Conservation (phyloP, 2,797 vertebrate genomes). For the Gobio occitaniae region DNA sequence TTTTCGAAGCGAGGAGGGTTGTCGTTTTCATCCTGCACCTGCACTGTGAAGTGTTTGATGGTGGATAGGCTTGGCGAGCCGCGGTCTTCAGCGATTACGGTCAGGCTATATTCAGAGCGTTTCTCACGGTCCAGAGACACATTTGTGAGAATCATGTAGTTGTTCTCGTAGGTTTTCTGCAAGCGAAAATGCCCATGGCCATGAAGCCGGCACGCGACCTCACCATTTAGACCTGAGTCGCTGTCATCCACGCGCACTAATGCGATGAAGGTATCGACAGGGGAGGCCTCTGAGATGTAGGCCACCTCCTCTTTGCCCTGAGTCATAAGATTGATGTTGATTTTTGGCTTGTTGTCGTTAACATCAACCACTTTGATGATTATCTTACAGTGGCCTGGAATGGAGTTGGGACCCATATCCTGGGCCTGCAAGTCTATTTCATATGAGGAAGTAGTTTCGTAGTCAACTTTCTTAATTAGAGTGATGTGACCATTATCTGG, state of each 20-base stretch:
- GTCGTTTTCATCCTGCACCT: slow-evolving; percentile 95
- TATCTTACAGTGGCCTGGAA: slow-evolving; percentile 96
- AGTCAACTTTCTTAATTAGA: slow-evolving; percentile 92
- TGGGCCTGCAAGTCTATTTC: slow-evolving; percentile 96
- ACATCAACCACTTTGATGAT: slow-evolving; percentile 94
- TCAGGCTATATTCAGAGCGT: slow-evolving; percentile 94
- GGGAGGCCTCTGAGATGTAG: slow-evolving; percentile 91
- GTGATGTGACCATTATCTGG: slow-evolving; percentile 91
- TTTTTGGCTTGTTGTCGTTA: slow-evolving; percentile 97
- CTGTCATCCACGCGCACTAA: slow-evolving; percentile 92
- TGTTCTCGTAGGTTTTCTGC: slow-evolving; percentile 95
- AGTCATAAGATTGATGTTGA: slow-evolving; percentile 95
- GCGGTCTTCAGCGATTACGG: slow-evolving; percentile 92
- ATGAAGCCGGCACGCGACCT: slow-evolving; percentile 89
- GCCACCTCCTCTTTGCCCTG: slow-evolving; percentile 93
- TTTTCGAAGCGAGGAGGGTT: slow-evolving; percentile 95
- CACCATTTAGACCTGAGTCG: slow-evolving; percentile 91
- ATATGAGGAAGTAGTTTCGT: slow-evolving; percentile 88
- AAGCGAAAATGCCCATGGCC: slow-evolving; percentile 96
- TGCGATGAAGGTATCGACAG: slow-evolving; percentile 92
- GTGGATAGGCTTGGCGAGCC: slow-evolving; percentile 92
- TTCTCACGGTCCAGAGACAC: slow-evolving; percentile 93
- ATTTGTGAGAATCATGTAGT: slow-evolving; percentile 97
- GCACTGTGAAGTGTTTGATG: slow-evolving; percentile 95
- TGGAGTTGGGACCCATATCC: slow-evolving; percentile 95